Evolutionary conservation across 2,888 invertebrate genomes (phyloP), one percentile per base, ranked within the genome.

Genomic region (Cabera pusaria): DNA sequence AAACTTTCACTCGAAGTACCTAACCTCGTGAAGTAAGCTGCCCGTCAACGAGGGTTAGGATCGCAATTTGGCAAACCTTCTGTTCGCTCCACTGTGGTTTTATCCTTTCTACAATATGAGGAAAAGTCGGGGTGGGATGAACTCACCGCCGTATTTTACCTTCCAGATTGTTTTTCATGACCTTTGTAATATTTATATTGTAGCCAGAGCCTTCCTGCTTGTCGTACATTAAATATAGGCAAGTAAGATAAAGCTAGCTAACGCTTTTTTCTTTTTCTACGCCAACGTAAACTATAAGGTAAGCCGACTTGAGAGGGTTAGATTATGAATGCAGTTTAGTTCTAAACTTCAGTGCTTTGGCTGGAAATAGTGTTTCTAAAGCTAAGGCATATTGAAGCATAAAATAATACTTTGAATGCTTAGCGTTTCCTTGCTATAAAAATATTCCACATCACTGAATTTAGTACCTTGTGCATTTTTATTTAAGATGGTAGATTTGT

Each of bases 51-150:
- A 17, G 44, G 49, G 52, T 52, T 47, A 50, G 41, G 47, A 44
- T 32, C 44, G 52, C 52, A 50, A 48, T 53, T 53, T 50, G 45
- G 48, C 44, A 53, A 49, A 37, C 42, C 44, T 26, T 40, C 35
- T 37, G 37, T 31, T 31, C 32, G 36, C 29, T 36, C 23, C 9
- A 19, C 33, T 31, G 35, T 39, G 26, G 34, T 44, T 37, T 42
- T 41, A 45, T 35, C 33, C 27, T 40, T 43, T 36, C 29, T 16
- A 7, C 35, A 39, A 32, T 45, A 38, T 40, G 36, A 43, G 40
- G 27, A 34, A 41, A 41, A 18, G 14, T 18, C 14, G 23, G 19
- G 10, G 8, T 25, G 11, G 10, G 31, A 35, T 21, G 31, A 35
- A 35, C 35, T 31, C 26, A 26, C 6, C 4, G 7, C 22, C 22